Evolutionary conservation across 2,888 invertebrate genomes (phyloP), one percentile per base, ranked within the genome.

Genomic region (Chorisops tibialis): DNA sequence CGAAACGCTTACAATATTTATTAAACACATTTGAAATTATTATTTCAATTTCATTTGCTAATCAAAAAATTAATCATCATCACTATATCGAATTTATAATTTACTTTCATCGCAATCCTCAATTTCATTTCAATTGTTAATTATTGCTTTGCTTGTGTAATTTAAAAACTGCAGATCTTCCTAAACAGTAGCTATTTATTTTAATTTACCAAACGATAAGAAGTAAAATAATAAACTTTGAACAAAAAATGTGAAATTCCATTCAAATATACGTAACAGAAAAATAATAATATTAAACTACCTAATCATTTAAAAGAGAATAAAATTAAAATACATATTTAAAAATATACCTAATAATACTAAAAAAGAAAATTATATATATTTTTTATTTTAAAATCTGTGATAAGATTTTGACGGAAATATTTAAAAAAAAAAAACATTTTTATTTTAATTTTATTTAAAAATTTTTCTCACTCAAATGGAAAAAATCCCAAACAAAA

Each of bases 321-420:
- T 41, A 51, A 49, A 21, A 38, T 52, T 7, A 37, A 38, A 52
- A 52, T 50, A 52, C 39, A 24, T 41, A 60, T 49, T 60, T 49
- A 22, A 50, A 50, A 62, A 38, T 18, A 47, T 47, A 47, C 47
- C 43, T 30, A 30, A 37, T 12, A 7, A 24, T 45, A 43, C 16
- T 7, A 16, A n/a, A 59, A 41, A 50, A 59, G 24, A 47, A 50
- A 51, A 47, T 41, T 56, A 59, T 39, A 59, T n/a, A n/a, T 64
- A 65, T 51, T 65, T 61, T 61, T 62, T 41, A 50, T 62, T 58
- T 62, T 50, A 41, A 51, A 62, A 62, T 62, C 65, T 65, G 65
- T 65, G 65, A 65, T 65, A 65, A 62, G 65, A 65, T 65, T 65
- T 59, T 35, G 48, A 41, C 45, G 41, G 48, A 52, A 63, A 30